Evolutionary conservation across 1,140 invertebrate species (phyloP).

Genomic region (Drosophila leontia): DNA sequence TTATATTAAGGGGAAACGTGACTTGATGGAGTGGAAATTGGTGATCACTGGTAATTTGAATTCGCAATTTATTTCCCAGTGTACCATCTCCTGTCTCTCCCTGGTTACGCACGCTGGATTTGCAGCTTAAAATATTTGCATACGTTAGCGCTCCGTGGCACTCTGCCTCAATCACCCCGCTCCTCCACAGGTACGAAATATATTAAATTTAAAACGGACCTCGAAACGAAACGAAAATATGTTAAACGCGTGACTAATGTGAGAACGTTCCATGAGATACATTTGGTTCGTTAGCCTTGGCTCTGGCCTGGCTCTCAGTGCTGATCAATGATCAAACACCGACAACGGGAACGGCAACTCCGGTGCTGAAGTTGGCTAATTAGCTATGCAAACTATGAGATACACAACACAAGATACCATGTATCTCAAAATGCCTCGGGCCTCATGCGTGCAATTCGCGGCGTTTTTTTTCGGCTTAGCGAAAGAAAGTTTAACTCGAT

Average conservation of each 20-base stretch:
- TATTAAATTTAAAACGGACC: slow-evolving; percentile 78
- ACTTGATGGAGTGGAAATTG: neutral
- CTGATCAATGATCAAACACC: slow-evolving; percentile 74
- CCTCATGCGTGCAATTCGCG: slow-evolving; percentile 73
- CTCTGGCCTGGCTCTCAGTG: slow-evolving; percentile 34
- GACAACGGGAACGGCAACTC: slow-evolving; percentile 44
- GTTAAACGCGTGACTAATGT: slow-evolving; percentile 83
- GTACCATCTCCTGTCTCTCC: slow-evolving; percentile 32
- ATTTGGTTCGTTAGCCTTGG: slow-evolving; percentile 72
- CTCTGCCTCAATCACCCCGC: neutral
- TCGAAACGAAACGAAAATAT: slow-evolving; percentile 78
- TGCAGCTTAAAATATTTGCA: slow-evolving; percentile 77
- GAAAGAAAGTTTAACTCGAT: slow-evolving; percentile 79
- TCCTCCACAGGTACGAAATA: slow-evolving; percentile 57
- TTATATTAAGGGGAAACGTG: neutral
- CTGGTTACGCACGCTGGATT: slow-evolving; percentile 74
- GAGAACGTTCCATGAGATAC: slow-evolving; percentile 78
- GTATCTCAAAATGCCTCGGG: slow-evolving; percentile 72
- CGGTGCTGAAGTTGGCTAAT: slow-evolving; percentile 60
- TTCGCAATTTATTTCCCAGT: neutral
- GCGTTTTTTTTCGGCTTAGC: slow-evolving; percentile 27
- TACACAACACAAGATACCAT: slow-evolving; percentile 75
- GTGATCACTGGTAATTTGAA: neutral
- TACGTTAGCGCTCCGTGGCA: slow-evolving; percentile 30
- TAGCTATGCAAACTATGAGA: slow-evolving; percentile 83